Base-by-base conservation (phyloP, 2,888 invertebrate genomes). In the Pandemis corylana region DNA sequence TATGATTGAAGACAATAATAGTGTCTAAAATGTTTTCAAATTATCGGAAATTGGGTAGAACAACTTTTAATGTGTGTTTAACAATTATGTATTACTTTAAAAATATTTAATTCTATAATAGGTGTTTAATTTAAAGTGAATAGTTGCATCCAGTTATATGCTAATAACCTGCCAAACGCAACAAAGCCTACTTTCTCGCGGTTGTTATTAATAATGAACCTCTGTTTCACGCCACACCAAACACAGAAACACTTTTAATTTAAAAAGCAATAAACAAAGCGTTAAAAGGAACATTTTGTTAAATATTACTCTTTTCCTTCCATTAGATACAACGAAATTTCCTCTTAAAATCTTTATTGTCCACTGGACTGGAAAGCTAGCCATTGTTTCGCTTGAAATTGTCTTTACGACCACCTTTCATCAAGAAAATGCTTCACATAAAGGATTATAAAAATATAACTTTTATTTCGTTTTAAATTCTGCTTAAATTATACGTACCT, bases 301-400 rank as follows among this genome's bases (percentile, higher is more conserved):
- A 62, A 72, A 73, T 76, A 76, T 76, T 73, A 76, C 76, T 77
- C 80, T 77, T 79, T 80, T 77, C 78, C 79, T 78, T 81, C 82
- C 82, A 82, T 83, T 81, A 81, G 80, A 77, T 75, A 78, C 77
- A 81, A 81, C 82, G 81, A 83, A 82, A 78, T 80, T 79, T 78
- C 81, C 73, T 77, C 76, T 76, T 77, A 77, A 76, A 77, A 73
- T 72, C 76, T 76, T 71, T 73, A 80, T 78, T 80, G 82, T 81
- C 76, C 80, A 72, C 79, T 79, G 78, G 68, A 77, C 78, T 75
- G 79, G 76, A 79, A 79, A 76, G 76, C 75, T 79, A 65, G 72
- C 70, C 79, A 78, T 82, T 82, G 79, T 80, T 80, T 80, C 64
- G 68, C 71, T 65, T 74, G 71, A 78, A 79, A 78, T 82, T 78